A percentile compares a stretch with the other conserved stretches of the same genome.
Evolutionary conservation across 2,888 invertebrate genomes (phyloP).

Genomic region (Hydropsyche betteni): DNA sequence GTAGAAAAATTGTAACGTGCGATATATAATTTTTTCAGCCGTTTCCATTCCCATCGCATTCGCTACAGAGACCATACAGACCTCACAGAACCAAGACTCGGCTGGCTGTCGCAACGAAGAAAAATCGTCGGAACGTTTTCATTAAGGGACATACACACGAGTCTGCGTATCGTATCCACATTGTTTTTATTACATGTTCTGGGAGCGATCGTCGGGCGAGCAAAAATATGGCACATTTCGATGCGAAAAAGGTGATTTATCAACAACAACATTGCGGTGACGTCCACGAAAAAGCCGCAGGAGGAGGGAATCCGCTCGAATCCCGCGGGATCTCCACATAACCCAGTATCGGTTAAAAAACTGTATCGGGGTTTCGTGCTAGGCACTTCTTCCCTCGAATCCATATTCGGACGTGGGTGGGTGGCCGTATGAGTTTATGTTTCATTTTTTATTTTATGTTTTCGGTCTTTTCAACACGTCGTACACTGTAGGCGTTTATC

Average conservation of each 20-base stretch:
- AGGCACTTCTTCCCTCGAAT: neutral
- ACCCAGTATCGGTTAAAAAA: slow-evolving; percentile 2
- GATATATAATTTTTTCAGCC: no score
- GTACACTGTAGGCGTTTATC: neutral
- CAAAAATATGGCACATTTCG: slow-evolving; percentile 24
- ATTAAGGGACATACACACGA: slow-evolving; percentile 8
- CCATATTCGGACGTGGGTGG: neutral
- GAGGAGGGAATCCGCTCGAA: neutral
- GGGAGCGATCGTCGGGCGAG: neutral
- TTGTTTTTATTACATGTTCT: slow-evolving; percentile 14
- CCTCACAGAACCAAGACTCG: no score
- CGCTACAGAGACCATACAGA: no score
- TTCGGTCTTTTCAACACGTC: slow-evolving; percentile 12
- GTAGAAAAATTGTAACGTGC: no score
- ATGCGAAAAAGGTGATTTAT: slow-evolving; percentile 25
- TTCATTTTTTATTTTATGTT: neutral
- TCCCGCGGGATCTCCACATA: slow-evolving; percentile 16
- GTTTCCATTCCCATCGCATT: no score
- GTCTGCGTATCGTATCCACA: neutral
- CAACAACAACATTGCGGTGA: slow-evolving; percentile 7
- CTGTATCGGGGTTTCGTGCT: neutral
- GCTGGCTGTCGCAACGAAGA: neutral
- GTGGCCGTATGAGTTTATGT: neutral
- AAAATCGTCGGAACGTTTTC: slow-evolving; percentile 8
- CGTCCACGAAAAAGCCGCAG: neutral